Conservation (phyloP, 2,113 vertebrate species). For the Cromileptes altivelis region DNA sequence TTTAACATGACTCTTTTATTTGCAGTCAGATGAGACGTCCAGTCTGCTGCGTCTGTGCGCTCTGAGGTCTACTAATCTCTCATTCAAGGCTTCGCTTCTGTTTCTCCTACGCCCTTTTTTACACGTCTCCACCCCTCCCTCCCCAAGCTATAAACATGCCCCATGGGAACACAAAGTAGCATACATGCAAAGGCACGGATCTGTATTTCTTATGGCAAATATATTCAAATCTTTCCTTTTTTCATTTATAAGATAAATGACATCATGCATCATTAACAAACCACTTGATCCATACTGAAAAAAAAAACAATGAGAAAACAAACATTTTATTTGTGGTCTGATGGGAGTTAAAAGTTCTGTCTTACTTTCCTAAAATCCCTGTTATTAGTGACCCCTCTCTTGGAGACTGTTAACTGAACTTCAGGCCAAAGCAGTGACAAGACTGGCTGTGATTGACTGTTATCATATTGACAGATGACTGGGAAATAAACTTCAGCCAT, state of each 20-base stretch:
- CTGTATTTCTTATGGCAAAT: background rate
- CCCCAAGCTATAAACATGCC: slow-evolving; percentile 43
- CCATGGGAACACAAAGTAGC: background rate
- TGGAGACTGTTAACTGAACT: too few species aligned
- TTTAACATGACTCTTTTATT: slow-evolving; percentile 18
- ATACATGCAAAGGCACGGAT: background rate
- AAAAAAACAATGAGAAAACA: background rate
- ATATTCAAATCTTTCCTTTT: background rate
- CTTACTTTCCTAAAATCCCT: too few species aligned
- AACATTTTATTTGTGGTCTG: background rate
- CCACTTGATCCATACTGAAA: background rate
- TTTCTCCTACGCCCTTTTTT: slow-evolving; percentile 55
- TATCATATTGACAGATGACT: too few species aligned
- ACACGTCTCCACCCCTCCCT: slow-evolving; percentile 76
- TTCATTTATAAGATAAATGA: background rate
- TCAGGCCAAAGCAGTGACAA: too few species aligned
- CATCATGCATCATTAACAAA: background rate
- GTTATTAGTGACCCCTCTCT: too few species aligned
- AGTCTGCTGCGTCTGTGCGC: slow-evolving; percentile 46
- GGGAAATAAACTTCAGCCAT: too few species aligned
- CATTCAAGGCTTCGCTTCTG: slow-evolving; percentile 62
- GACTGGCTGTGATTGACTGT: too few species aligned
- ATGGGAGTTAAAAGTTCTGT: background rate
- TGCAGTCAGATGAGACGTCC: slow-evolving; percentile 17
- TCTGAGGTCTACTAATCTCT: slow-evolving; percentile 48